These are phyloP conservation scores for Passer montanus DNA, from an alignment of 2,113 vertebrate genomes.

Conservation along the genomic window DNA sequence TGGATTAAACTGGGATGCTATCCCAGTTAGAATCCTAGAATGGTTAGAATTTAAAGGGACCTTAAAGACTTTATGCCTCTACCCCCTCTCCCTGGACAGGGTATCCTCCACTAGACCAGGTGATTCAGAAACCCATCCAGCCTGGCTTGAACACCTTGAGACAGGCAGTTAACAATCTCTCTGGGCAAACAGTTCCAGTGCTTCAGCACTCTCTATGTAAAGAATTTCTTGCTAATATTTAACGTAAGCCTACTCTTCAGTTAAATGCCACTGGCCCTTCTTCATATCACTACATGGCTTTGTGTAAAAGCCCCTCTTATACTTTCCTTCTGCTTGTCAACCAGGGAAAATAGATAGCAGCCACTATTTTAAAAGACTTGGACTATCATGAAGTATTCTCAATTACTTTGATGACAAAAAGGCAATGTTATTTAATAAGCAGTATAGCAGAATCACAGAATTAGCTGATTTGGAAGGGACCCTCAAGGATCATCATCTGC, in stretches of 20 bases:
- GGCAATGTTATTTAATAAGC: neutral
- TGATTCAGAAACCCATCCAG: neutral
- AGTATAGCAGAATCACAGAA: neutral
- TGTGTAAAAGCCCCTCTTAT: neutral
- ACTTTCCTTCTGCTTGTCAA: neutral
- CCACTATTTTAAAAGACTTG: neutral
- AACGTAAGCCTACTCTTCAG: neutral
- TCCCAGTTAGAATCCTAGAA: neutral
- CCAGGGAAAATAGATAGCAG: neutral
- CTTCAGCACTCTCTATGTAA: neutral
- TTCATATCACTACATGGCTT: neutral
- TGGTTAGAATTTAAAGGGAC: neutral
- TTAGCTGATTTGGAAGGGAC: neutral
- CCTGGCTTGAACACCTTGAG: neutral
- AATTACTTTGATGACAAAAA: neutral
- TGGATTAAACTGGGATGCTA: neutral
- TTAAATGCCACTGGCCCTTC: neutral
- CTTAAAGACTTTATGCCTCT: neutral
- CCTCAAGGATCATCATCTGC: neutral
- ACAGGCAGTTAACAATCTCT: neutral
- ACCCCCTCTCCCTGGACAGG: accelerated
- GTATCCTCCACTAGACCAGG: neutral
- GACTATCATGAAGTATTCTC: neutral
- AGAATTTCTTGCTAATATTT: neutral
- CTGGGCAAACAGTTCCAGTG: neutral